Conservation (phyloP, 2,113 vertebrate genomes). For the Tenebrosternarchus preto region DNA sequence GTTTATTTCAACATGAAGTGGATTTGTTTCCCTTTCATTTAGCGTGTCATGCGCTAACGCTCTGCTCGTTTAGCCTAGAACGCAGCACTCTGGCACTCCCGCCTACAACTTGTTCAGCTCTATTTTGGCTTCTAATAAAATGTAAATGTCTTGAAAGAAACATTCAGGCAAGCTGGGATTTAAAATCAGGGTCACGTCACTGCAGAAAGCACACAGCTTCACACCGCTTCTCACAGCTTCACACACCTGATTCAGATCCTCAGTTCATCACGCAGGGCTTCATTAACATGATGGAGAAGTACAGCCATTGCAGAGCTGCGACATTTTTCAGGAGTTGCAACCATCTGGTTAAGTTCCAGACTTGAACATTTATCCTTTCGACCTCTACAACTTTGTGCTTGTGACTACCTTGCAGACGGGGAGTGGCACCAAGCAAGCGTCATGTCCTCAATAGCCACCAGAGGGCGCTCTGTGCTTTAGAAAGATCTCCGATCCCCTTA, state of each 20-base stretch:
- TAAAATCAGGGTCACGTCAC: not conserved
- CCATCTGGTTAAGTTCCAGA: too few relatives aligned
- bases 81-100: not conserved
- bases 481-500: conserved; percentile 24
- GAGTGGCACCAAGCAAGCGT: conserved; percentile 38
- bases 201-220: too few relatives aligned
- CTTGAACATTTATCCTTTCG: not conserved
- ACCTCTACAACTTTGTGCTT: not conserved
- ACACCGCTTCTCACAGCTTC: not conserved
- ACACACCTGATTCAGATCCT: not conserved
- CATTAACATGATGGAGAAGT: too few relatives aligned
- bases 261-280: not conserved
- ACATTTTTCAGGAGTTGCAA: not conserved
- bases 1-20: conserved; percentile 43
- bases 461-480: conserved; percentile 63
- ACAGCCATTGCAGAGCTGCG: too few relatives aligned
- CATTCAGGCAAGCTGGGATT: not conserved
- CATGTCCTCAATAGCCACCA: conserved; percentile 44
- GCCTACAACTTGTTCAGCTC: not conserved
- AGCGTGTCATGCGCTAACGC: conserved; percentile 14
- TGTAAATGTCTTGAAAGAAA: too few relatives aligned
- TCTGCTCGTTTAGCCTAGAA: conserved; percentile 9
- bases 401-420: conserved; percentile 14
- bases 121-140: not conserved
- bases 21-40: conserved; percentile 41